A percentile compares a stretch with the other conserved stretches of the same genome.
Evolutionary conservation across 1,140 invertebrate genomes (phyloP).

Genomic region (Cataglyphis hispanica): DNA sequence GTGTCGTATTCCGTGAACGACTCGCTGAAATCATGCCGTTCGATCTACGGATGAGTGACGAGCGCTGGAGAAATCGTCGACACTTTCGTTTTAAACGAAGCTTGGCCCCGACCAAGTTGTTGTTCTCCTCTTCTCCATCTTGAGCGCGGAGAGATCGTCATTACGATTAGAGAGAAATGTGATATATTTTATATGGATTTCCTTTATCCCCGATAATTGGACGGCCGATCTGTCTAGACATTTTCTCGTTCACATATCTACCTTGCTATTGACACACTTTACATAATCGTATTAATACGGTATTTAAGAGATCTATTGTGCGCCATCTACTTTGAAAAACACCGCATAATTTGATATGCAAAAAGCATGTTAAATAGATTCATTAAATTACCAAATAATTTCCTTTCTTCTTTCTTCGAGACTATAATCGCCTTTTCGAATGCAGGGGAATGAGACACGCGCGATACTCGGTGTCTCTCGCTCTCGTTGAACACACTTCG

Average conservation of each 20-base stretch:
- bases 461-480: conserved; percentile 8
- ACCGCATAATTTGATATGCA: neutral
- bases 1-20: conserved; percentile 55
- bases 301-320: neutral
- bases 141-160: conserved; percentile 7
- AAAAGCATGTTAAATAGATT: conserved; percentile 18
- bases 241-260: neutral
- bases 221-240: neutral
- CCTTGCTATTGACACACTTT: neutral
- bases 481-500: conserved; percentile 49
- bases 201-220: neutral
- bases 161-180: conserved; percentile 10
- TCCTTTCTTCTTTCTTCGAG: neutral
- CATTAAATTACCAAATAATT: neutral
- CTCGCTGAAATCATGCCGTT: conserved; percentile 52
- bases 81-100: conserved; percentile 18
- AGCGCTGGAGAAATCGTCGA: neutral
- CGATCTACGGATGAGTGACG: conserved; percentile 32
- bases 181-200: conserved; percentile 16
- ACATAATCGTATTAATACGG: neutral
- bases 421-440: conserved; percentile 29
- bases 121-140: neutral
- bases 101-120: neutral
- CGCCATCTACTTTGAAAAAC: neutral
- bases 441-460: neutral